Evolutionary conservation across 2,888 invertebrate genomes (phyloP), one percentile per base, ranked within the genome.

Genomic region (Ophioninae sp.): DNA sequence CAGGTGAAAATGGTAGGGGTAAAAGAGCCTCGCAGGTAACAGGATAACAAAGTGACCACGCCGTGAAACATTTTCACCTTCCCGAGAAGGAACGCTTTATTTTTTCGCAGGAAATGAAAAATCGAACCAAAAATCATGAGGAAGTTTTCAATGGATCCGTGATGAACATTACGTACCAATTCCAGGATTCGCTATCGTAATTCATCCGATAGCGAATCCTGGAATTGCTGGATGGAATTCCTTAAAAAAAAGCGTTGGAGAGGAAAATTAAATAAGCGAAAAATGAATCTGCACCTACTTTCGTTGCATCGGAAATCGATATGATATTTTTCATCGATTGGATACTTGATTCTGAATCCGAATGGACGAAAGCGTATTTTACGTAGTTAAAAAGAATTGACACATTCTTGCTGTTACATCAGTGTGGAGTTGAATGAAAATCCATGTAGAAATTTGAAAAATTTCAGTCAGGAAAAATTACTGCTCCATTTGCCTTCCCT

Each of bases 11-110:
- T 85, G 85, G 88, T 87, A 88, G 88, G 87, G 87, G 87, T 85
- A 89, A 84, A 79, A 84, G 83, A 77, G 70, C 81, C 82, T 83
- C 82, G 62, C 77, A 85, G 86, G 88, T 89, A 89, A 87, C 89
- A 89, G 89, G 88, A 87, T 83, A 87, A 84, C 88, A 89, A 88
- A 80, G 57, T 50, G 37, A 65, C 64, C 68, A 77, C 39, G 70
- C 44, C 64, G 77, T 64, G 44, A 44, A 21, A 20, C 20, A 57
- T 50, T 39, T 56, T 65, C 30, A 50, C 76, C 59, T 50, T 74
- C 73, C 74, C 41, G 72, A n/a, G 59, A 30, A 64, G 17, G 37
- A 39, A 69, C 41, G 77, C 67, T 13, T 77, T 80, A 77, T 69
- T 64, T 76, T 76, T 65, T 79, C 75, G 73, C 80, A 74, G 80